phyloP scores from a whole-genome alignment of 64 coral and sea anemone species.

The Stichodactyla mertensii region DNA sequence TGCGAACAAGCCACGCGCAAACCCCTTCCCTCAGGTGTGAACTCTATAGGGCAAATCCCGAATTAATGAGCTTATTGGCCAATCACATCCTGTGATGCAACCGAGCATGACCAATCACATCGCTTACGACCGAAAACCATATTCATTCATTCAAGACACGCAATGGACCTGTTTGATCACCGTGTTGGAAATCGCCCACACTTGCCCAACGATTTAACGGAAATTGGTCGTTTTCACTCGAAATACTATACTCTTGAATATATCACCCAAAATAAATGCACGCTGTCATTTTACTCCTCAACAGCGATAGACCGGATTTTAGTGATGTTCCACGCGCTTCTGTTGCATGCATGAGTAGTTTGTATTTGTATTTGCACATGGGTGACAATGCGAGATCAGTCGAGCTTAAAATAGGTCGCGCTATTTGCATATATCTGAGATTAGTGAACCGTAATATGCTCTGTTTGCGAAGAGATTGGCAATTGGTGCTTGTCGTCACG shows the following conservation, averaged over 20 bases:
- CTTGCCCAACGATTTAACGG: slow-evolving; percentile 12
- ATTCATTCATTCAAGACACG: slow-evolving; percentile 42
- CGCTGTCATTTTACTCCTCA: neutral
- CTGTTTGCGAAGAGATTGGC: neutral
- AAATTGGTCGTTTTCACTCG: neutral
- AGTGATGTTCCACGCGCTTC: slow-evolving; percentile 18
- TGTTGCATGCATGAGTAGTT: slow-evolving; percentile 23
- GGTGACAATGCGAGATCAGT: slow-evolving; percentile 8
- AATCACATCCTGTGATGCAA: slow-evolving; percentile 45
- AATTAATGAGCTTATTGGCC: slow-evolving; percentile 46
- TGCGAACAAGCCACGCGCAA: slow-evolving; percentile 88
- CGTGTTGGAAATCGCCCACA: slow-evolving; percentile 10
- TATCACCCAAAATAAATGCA: no score
- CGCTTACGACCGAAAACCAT: slow-evolving; percentile 21
- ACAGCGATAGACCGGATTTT: neutral
- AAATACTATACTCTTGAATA: slow-evolving; percentile 6
- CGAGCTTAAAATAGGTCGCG: slow-evolving; percentile 18
- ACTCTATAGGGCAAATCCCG: slow-evolving; percentile 59
- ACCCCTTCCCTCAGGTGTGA: slow-evolving; percentile 75
- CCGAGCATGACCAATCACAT: slow-evolving; percentile 89
- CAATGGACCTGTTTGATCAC: slow-evolving; percentile 7
- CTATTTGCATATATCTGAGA: slow-evolving; percentile 8
- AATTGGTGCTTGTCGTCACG: neutral
- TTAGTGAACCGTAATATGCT: slow-evolving; percentile 1
- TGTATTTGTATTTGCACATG: slow-evolving; percentile 36